Conservation (phyloP, 2,113 vertebrate species). For the Gopherus flavomarginatus region DNA sequence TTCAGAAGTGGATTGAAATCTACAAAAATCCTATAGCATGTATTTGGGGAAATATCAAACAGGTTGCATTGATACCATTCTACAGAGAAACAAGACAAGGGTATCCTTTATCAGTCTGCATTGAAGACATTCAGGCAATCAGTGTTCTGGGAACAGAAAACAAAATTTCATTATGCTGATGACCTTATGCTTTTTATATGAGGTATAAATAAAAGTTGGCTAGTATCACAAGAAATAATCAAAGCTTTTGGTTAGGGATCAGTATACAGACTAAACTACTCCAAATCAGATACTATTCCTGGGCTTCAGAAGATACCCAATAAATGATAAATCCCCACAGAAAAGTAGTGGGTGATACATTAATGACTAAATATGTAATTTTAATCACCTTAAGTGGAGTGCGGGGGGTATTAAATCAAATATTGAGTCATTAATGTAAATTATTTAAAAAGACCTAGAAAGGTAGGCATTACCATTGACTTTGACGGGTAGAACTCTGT, state of each 20-base stretch:
- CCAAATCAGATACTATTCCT: not conserved
- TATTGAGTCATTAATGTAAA: not conserved
- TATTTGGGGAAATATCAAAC: not conserved
- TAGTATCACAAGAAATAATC: not conserved
- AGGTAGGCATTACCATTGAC: not conserved
- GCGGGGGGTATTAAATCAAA: not conserved
- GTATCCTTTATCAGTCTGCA: not conserved
- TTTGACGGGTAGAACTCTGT: not conserved
- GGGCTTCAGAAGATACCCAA: not conserved
- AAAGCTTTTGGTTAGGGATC: too few species aligned
- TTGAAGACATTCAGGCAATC: not conserved
- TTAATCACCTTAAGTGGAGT: not conserved
- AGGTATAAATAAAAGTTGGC: not conserved
- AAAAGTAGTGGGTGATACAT: not conserved
- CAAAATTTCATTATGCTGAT: not conserved
- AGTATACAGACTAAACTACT: not conserved
- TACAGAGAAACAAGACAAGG: not conserved
- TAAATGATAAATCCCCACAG: not conserved
- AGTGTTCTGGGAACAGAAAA: not conserved
- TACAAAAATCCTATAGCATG: not conserved
- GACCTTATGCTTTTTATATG: not conserved
- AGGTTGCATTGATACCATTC: not conserved
- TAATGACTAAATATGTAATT: not conserved
- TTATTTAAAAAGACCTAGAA: not conserved
- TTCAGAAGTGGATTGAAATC: not conserved